Percentiles rank a stretch among this genome's conserved stretches.
Evolutionary conservation across 2,797 vertebrate species (phyloP).

Genomic region (Lacerta viridis): DNA sequence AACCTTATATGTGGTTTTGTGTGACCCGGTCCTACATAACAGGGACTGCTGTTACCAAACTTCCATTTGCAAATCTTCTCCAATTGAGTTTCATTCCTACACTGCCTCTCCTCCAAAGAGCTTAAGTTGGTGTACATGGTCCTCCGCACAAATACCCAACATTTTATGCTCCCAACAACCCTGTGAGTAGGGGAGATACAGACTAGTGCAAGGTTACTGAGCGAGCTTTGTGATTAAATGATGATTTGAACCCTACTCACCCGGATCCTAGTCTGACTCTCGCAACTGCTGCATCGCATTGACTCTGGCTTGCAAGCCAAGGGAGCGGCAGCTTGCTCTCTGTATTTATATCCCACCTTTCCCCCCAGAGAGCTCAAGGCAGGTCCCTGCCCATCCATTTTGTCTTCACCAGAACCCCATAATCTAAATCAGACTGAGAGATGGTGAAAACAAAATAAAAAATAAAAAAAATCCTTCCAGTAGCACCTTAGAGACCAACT

Average conservation of each 20-base stretch:
- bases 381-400: too few relatives aligned
- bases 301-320: neutral
- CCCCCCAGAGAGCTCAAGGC: neutral
- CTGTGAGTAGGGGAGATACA: neutral
- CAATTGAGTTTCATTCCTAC: too few relatives aligned
- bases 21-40: neutral
- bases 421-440: too few relatives aligned
- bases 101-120: neutral
- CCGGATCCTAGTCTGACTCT: neutral
- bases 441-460: too few relatives aligned
- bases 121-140: neutral
- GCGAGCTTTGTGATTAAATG: neutral
- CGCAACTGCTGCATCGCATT: neutral
- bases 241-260: neutral
- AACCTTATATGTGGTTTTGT: neutral
- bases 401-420: too few relatives aligned
- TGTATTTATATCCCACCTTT: neutral
- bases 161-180: neutral
- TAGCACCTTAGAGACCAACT: too few relatives aligned
- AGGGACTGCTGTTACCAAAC: too few relatives aligned
- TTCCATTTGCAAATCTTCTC: neutral
- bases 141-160: too few relatives aligned
- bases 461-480: too few relatives aligned
- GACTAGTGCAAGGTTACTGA: too few relatives aligned
- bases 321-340: too few relatives aligned